Base-by-base conservation (phyloP, 30 jellyfish, hydroid and myxozoan species). In the Hydractinia symbiolongicarpus region DNA sequence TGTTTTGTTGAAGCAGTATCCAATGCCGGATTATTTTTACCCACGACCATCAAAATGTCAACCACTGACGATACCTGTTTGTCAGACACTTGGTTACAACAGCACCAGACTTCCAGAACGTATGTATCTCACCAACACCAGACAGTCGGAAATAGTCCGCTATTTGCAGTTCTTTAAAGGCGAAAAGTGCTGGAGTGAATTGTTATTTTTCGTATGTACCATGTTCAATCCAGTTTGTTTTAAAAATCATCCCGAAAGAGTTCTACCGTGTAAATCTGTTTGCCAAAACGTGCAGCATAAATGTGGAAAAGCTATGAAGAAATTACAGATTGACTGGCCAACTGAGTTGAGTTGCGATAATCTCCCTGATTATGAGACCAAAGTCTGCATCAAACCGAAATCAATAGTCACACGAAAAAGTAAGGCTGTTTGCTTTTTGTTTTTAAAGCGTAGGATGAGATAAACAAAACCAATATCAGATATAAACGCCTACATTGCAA, bases 31-130 rank as follows among this genome's bases (percentile, higher is more conserved):
- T 30, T 30, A 30, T 30, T 30, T 30, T 30, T 30, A 30, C 2
- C 44, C 44, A 30, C 44, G 44, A 30, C 44, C 44, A 30, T 6
- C 17, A 51, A 64, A 64, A 64, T 91, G 98, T 78, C 83, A 79
- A 55, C 96, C 98, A 5, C 53, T 91, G 73, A 72, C 82, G 53
- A 86, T 91, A 54, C 74, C 85, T 9, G 80, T 84, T 8, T 91
- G 98, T 84, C 78, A 86, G 64, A 86, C 80, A 66, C 98, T 91
- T 49, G 98, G 98, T 70, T 91, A 91, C 88, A 91, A 91, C 84
- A 55, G 78, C 58, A 91, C 98, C 5, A 73, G 95, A 17, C 16
- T 53, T 16, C 67, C 82, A 20, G 79, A 67, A 9, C 92, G 80
- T 54, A 50, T 90, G 87, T 84, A 90, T 60, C 16, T 75, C 49